Base-by-base conservation (phyloP, 2,797 vertebrate genomes). In the Sebastes reedi region DNA sequence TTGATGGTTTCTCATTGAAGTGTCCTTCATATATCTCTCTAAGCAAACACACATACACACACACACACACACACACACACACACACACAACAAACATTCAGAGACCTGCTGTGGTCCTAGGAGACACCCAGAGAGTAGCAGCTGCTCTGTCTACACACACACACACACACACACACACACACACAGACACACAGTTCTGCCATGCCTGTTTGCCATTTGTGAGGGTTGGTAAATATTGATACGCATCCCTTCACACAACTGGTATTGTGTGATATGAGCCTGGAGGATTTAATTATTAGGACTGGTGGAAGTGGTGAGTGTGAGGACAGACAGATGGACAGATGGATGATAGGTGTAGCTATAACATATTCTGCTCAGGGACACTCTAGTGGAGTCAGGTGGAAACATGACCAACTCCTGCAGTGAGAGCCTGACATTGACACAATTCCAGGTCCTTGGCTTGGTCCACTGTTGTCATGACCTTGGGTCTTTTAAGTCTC, bases 51-150 rank as follows among this genome's bases (percentile, higher is more conserved):
- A 30, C 29, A 30, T 30, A 30, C 29, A 84, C 72, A 36, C 10
- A 36, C 32, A 34, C 32, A 32, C 32, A 32, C 30, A 32, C 30
- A 32, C 30, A 32, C 30, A 34, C 34, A 34, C 34, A 34, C 34
- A 34, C 34, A 11, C 32, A 74, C 13, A 70, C 75, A 81, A 32
- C 29, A 75, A 64, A 76, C 79, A 74, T 29, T 71, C 73, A 81
- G 61, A 77, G 68, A 73, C 82, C 75, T 72, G 72, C 83, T 80
- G 82, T 83, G 72, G 72, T 81, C 87, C 83, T 76, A 25, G 24
- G 87, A 79, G 87, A 86, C 79, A 65, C 75, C 54, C 81, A 74
- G 66, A 81, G 83, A 72, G 87, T 55, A 84, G 75, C 87, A 88
- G 83, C 87, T 88, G 87, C 83, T 83, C 60, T 58, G 54, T 64